These are phyloP conservation scores for Plagiodera versicolora DNA, from an alignment of 2,888 invertebrate species.

Conservation along the genomic window DNA sequence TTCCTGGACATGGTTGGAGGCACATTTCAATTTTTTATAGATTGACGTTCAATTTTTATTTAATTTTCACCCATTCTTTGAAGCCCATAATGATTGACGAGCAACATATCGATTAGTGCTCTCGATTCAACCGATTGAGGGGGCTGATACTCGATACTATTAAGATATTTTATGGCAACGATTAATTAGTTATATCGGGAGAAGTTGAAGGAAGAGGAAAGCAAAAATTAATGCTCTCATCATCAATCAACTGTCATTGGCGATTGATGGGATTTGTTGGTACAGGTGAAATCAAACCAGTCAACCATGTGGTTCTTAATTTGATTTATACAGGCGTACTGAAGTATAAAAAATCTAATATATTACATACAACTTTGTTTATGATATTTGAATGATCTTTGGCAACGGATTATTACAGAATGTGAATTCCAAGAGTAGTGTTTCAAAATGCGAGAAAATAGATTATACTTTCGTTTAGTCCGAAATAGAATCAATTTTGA, in stretches of 20 bases:
- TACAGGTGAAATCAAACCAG: background rate
- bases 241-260: background rate
- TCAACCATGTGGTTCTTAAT: background rate
- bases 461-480: too few species aligned
- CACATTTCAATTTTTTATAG: too few species aligned
- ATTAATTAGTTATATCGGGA: constrained; percentile 7
- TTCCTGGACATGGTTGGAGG: too few species aligned
- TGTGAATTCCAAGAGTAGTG: too few species aligned
- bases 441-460: too few species aligned
- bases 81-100: constrained; percentile 5
- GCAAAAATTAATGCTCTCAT: background rate
- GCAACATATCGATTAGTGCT: constrained; percentile 5
- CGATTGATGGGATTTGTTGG: background rate
- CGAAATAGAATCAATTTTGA: too few species aligned
- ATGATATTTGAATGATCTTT: too few species aligned
- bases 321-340: too few species aligned
- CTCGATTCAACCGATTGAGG: constrained; percentile 7
- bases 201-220: background rate
- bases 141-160: constrained; percentile 5
- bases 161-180: constrained; percentile 6
- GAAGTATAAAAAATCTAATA: too few species aligned
- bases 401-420: too few species aligned
- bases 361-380: too few species aligned
- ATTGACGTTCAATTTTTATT: too few species aligned
- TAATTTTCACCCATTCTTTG: background rate